These are phyloP conservation scores for Porites australiensis DNA, from an alignment of 64 coral and sea anemone genomes.

Conservation along the genomic window DNA sequence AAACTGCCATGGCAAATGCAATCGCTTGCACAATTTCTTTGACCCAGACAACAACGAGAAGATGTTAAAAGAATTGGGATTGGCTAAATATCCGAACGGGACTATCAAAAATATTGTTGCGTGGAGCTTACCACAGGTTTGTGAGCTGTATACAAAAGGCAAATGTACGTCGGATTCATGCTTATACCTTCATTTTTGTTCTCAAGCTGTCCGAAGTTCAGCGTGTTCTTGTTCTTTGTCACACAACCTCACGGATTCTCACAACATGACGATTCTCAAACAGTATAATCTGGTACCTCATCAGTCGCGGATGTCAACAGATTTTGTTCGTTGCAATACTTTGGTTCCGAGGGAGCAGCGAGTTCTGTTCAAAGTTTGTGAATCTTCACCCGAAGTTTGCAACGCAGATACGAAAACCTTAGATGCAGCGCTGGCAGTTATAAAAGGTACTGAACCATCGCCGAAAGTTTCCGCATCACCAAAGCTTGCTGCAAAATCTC, in stretches of 20 bases:
- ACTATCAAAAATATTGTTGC: conserved; percentile 6
- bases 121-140: conserved; percentile 55
- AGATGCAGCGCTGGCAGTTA: no score
- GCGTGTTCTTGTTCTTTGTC: background rate
- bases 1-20: conserved; percentile 25
- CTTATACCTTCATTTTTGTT: conserved; percentile 36
- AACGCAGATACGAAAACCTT: background rate
- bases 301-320: background rate
- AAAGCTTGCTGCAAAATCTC: no score
- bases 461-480: no score
- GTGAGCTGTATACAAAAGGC: conserved; percentile 6
- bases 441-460: no score
- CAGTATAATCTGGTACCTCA: background rate
- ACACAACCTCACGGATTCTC: conserved; percentile 13
- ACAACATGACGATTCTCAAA: conserved; percentile 17
- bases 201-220: background rate
- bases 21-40: conserved; percentile 30
- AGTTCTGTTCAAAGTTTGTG: background rate
- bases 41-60: conserved; percentile 36
- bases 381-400: background rate
- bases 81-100: conserved; percentile 14
- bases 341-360: background rate
- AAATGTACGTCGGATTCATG: conserved; percentile 13
- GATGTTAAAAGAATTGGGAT: background rate
- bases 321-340: background rate